Evolutionary conservation across 1,140 invertebrate genomes (phyloP), one percentile per base, ranked within the genome.

Genomic region (Onthophagus taurus): DNA sequence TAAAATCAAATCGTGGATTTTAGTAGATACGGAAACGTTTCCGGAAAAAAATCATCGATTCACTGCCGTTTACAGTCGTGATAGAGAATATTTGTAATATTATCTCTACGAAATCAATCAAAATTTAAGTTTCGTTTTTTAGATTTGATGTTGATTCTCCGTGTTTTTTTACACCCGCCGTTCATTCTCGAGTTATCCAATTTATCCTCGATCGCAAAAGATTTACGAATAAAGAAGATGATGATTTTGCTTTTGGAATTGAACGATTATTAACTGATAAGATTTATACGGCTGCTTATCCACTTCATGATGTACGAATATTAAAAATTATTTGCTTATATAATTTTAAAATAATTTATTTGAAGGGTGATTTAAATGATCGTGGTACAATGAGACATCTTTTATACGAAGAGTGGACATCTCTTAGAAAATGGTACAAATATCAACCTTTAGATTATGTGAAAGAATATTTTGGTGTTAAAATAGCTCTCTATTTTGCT

Each of bases 401-500:
- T 4, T 67, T 94, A 4, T 89, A 83, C 61, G 80, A 73, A 1
- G 81, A 94, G 63, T 96, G 91, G 91, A 88, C 88, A 1, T 76
- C 77, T 24, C 71, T 91, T 18, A 74, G 68, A 2, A 87, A 83
- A 60, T 85, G 83, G 63, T 79, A 85, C 59, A 85, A 85, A 50
- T 81, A 86, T 57, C 91, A 95, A 59, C 91, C 92, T 0, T 65
- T 95, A 17, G 87, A 93, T 65, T 82, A 93, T 51, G 70, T 94
- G 42, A 84, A 85, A 57, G 78, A 85, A 47, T 96, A 96, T 65
- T 94, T 95, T 70, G 92, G 92, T 7, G 89, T 93, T 19, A 95
- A 94, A 71, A 89, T 93, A 51, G 71, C 80, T 21, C 66, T 94
- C 24, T 98, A 97, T 65, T 98, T 97, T 64, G 91, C 92, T 4